Conservation (phyloP, 2,113 vertebrate species). For the Laticauda colubrina region DNA sequence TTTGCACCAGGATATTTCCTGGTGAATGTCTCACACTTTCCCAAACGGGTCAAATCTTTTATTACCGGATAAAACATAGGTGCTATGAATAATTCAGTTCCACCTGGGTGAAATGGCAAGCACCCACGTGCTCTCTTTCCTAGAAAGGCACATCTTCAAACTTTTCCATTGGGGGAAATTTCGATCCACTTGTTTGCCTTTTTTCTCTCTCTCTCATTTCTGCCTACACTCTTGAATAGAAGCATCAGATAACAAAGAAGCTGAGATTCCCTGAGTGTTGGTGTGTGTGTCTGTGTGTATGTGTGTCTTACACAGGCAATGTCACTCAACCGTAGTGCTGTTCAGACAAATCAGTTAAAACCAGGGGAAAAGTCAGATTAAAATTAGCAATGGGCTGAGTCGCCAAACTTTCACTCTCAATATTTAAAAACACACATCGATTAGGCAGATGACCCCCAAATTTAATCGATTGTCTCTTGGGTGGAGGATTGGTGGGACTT, state of each 20-base stretch:
- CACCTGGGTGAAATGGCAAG: not conserved
- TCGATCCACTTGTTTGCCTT: not conserved
- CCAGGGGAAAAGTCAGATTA: not conserved
- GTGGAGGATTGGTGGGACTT: not conserved
- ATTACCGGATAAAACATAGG: not conserved
- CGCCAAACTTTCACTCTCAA: not conserved
- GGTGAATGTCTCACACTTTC: not conserved
- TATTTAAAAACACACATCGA: not conserved
- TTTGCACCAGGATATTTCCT: not conserved
- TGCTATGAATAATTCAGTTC: not conserved
- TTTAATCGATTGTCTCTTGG: not conserved
- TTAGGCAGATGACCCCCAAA: not conserved
- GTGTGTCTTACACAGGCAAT: too few species aligned
- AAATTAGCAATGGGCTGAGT: not conserved
- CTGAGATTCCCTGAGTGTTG: fast-evolving
- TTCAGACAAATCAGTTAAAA: not conserved
- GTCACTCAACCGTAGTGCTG: not conserved
- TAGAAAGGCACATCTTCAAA: not conserved
- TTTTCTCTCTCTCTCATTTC: not conserved
- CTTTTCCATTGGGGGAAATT: not conserved
- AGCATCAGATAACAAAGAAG: not conserved
- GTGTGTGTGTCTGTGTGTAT: too few species aligned
- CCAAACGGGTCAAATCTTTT: not conserved
- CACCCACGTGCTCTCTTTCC: too few species aligned
- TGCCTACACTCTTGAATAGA: not conserved